phyloP scores from a whole-genome alignment of 2,888 invertebrate genomes.

The Pachydiplax longipennis region DNA sequence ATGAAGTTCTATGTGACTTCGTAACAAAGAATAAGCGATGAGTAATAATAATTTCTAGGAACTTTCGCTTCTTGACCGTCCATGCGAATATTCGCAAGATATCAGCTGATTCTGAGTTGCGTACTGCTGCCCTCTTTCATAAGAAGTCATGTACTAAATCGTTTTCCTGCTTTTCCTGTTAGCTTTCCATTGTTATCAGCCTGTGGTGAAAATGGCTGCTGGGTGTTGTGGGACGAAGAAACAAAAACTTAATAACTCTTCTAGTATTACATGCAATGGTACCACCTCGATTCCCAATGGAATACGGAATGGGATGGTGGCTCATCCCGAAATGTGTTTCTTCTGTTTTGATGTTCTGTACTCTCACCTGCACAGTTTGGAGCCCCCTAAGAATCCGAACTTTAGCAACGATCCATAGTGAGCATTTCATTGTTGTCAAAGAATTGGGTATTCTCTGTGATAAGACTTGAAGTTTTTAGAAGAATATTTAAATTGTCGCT shows the following conservation, averaged over 20 bases:
- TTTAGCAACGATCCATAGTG: slow-evolving; percentile 96
- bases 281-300: slow-evolving; percentile 59
- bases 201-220: slow-evolving; percentile 73
- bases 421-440: slow-evolving; percentile 61
- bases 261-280: slow-evolving; percentile 67
- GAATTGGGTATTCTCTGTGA: slow-evolving; percentile 32
- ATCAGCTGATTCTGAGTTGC: slow-evolving; percentile 3
- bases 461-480: neutral
- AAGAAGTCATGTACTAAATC: neutral
- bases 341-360: slow-evolving; percentile 99
- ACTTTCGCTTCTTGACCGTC: no score
- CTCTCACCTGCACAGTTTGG: slow-evolving; percentile 90
- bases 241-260: slow-evolving; percentile 82
- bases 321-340: slow-evolving; percentile 95
- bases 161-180: neutral
- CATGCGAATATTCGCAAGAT: neutral
- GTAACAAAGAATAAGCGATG: no score
- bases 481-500: slow-evolving; percentile 33
- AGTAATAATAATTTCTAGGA: no score
- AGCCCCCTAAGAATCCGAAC: slow-evolving; percentile 88
- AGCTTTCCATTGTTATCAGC: slow-evolving; percentile 26
- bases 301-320: slow-evolving; percentile 69
- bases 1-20: no score
- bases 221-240: slow-evolving; percentile 93
- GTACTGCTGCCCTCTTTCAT: neutral